These are phyloP conservation scores for Ambastaia sidthimunki DNA, from an alignment of 2,797 vertebrate species.

Conservation along the genomic window DNA sequence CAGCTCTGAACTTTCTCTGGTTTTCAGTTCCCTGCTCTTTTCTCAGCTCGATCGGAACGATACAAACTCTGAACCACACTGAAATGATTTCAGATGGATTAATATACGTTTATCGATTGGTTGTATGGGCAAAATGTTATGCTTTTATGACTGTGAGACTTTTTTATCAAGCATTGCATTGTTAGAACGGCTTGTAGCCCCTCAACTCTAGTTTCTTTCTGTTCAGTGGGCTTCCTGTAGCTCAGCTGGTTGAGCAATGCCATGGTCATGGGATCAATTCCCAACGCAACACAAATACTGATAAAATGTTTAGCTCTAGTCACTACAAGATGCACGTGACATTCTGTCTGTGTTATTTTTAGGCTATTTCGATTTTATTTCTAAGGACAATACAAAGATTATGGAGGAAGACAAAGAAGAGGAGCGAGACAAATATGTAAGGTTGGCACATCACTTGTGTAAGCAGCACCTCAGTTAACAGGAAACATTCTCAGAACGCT, in stretches of 20 bases:
- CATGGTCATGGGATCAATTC: not conserved
- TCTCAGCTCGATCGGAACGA: not conserved
- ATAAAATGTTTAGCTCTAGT: not conserved
- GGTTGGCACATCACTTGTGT: too few species aligned
- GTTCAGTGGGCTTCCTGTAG: not conserved
- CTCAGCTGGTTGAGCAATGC: not conserved
- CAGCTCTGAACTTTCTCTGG: constrained; percentile 30
- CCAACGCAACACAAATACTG: not conserved
- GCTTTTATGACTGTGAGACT: not conserved
- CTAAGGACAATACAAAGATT: too few species aligned
- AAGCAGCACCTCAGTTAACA: too few species aligned
- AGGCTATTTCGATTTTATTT: too few species aligned
- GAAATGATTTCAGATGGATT: constrained; percentile 21
- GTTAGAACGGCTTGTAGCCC: not conserved
- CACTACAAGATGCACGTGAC: not conserved
- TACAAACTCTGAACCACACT: not conserved
- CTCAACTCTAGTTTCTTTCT: not conserved
- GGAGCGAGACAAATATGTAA: too few species aligned
- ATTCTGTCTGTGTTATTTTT: not conserved
- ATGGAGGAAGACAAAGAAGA: too few species aligned
- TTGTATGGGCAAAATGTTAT: not conserved
- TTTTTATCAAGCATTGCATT: not conserved
- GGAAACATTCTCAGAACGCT: too few species aligned
- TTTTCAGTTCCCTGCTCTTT: constrained; percentile 6
- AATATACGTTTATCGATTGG: constrained; percentile 6